These are phyloP conservation scores for Onychomys arenicola DNA, from an alignment of 2,797 vertebrate species.

Conservation along the genomic window DNA sequence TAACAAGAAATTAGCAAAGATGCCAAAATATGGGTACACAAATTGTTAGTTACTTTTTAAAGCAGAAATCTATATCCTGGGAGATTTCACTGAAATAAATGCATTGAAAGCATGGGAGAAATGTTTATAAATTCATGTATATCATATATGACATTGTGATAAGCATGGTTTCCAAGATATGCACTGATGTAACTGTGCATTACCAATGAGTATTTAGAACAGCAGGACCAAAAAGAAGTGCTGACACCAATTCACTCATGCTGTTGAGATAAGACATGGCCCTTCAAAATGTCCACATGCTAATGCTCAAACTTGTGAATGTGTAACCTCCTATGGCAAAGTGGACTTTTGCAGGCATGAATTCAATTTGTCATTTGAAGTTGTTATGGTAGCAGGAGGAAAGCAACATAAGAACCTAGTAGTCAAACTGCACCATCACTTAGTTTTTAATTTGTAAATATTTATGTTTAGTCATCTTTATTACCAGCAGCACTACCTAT, in stretches of 20 bases:
- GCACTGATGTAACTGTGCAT: neutral
- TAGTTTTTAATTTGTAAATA: neutral
- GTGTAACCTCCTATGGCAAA: neutral
- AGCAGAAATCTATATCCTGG: neutral
- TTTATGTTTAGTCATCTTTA: neutral
- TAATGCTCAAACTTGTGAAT: neutral
- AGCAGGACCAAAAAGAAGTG: neutral
- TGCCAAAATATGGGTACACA: neutral
- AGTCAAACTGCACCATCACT: neutral
- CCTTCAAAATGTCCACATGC: neutral
- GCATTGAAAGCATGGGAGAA: neutral
- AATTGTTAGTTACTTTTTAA: neutral
- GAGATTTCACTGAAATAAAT: slow-evolving; percentile 1
- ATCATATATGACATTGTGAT: neutral
- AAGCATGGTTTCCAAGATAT: neutral
- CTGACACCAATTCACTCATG: neutral
- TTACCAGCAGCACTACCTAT: neutral
- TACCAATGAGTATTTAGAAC: neutral
- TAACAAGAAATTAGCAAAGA: neutral
- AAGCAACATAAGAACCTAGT: neutral
- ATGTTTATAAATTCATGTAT: neutral
- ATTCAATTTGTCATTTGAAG: neutral
- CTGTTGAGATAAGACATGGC: neutral
- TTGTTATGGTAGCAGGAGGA: neutral
- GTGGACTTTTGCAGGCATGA: neutral